A percentile compares a stretch with the other conserved stretches of the same genome.
Evolutionary conservation across 2,797 vertebrate species (phyloP).

Genomic region (Pagetopsis macropterus): DNA sequence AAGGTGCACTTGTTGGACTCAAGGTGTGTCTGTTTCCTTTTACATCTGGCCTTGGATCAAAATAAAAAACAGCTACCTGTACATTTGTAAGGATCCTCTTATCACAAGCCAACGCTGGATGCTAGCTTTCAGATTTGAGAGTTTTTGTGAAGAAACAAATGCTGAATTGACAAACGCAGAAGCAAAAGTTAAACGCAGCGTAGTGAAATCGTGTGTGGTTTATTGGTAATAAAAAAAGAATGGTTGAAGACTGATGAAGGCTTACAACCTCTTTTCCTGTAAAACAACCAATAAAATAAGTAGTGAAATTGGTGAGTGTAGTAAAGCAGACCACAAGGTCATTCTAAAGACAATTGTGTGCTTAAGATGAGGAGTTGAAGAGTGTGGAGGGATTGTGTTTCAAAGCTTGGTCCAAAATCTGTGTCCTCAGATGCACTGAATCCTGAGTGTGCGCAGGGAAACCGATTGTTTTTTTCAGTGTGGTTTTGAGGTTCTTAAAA

Average conservation of each 20-base stretch:
- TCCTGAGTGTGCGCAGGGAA: slow-evolving; percentile 58
- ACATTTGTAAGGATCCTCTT: slow-evolving; percentile 47
- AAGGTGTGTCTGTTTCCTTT: slow-evolving; percentile 29
- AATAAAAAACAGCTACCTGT: slow-evolving; percentile 47
- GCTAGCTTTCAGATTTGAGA: slow-evolving; percentile 12
- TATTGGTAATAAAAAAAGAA: slow-evolving; percentile 39
- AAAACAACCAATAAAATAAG: slow-evolving; percentile 78
- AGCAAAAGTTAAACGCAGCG: slow-evolving; percentile 27
- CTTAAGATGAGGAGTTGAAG: slow-evolving; percentile 79
- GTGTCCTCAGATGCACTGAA: slow-evolving; percentile 83
- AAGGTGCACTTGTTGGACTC: slow-evolving; percentile 40
- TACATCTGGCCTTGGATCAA: slow-evolving; percentile 35
- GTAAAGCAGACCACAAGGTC: slow-evolving; percentile 83
- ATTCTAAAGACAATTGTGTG: slow-evolving; percentile 85
- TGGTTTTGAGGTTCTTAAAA: slow-evolving; percentile 67
- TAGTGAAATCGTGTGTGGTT: slow-evolving; percentile 59
- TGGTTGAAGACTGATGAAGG: slow-evolving; percentile 63
- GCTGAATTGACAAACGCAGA: slow-evolving; percentile 44
- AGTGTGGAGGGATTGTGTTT: slow-evolving; percentile 81
- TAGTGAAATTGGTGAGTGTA: slow-evolving; percentile 77
- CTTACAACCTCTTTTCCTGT: slow-evolving; percentile 68
- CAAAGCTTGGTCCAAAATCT: slow-evolving; percentile 75
- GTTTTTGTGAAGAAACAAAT: slow-evolving; percentile 35
- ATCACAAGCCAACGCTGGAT: slow-evolving; percentile 24
- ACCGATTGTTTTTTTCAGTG: slow-evolving; percentile 56